These are phyloP conservation scores for Myanophis thanlyinensis DNA, from an alignment of 2,113 vertebrate species.

Conservation along the genomic window DNA sequence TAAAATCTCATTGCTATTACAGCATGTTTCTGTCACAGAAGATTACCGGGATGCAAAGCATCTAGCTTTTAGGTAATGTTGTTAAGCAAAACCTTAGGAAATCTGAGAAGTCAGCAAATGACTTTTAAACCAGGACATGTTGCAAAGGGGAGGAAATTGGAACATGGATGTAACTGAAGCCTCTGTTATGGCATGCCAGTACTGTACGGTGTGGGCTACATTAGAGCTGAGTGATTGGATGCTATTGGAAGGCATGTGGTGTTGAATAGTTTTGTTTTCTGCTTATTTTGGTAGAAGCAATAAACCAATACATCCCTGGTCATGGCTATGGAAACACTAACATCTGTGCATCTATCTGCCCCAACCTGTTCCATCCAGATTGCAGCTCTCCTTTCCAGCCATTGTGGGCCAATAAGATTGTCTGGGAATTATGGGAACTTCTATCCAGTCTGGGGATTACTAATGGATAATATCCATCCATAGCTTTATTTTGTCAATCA, in stretches of 20 bases:
- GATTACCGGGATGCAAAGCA: slow-evolving; percentile 35
- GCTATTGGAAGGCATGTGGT: slow-evolving; percentile 3
- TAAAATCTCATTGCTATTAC: slow-evolving; percentile 15
- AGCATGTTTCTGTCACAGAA: not conserved
- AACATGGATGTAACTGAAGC: not conserved
- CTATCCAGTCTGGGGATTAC: not conserved
- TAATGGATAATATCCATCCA: not conserved
- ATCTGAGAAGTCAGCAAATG: not conserved
- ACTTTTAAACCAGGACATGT: slow-evolving; percentile 36
- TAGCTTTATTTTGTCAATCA: not conserved
- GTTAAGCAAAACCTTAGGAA: slow-evolving; percentile 31
- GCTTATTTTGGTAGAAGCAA: slow-evolving; percentile 6
- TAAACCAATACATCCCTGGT: not conserved
- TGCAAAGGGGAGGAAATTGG: not conserved
- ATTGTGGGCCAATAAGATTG: not conserved
- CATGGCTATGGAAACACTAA: not conserved
- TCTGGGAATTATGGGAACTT: not conserved
- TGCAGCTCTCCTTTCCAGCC: not conserved
- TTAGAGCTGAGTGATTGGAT: not conserved
- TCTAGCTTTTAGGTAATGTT: slow-evolving; percentile 10
- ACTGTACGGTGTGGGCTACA: not conserved
- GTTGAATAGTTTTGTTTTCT: not conserved
- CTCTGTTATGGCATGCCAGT: not conserved
- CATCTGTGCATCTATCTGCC: not conserved
- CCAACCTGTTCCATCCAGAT: not conserved